Evolutionary conservation across 2,888 invertebrate genomes (phyloP).

Genomic region (Hemistola chrysoprasaria): DNA sequence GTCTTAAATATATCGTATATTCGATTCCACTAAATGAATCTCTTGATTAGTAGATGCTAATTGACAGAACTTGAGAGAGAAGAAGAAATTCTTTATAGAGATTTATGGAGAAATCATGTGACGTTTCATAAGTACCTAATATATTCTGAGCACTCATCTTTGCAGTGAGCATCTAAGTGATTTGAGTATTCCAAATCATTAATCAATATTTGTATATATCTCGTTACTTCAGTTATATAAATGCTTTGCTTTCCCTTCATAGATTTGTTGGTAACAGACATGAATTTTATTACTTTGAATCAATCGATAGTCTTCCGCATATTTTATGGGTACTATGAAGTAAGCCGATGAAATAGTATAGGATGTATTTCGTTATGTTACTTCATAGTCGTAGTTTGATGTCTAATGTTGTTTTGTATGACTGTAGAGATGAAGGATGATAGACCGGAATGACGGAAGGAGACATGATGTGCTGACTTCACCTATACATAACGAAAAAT

Average conservation of each 20-base stretch:
- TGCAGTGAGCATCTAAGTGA: slow-evolving; percentile 51
- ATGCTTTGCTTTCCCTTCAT: slow-evolving; percentile 59
- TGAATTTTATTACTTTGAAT: slow-evolving; percentile 28
- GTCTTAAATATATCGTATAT: slow-evolving; percentile 62
- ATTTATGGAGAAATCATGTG: slow-evolving; percentile 43
- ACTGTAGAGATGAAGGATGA: too few species aligned
- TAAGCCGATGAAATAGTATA: neutral
- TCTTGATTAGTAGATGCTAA: slow-evolving; percentile 71
- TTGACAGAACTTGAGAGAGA: slow-evolving; percentile 48
- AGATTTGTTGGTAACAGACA: slow-evolving; percentile 18
- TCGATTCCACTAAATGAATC: slow-evolving; percentile 62
- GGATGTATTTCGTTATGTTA: too few species aligned
- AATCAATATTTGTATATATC: slow-evolving; percentile 66
- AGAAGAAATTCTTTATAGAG: slow-evolving; percentile 59
- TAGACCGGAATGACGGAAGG: too few species aligned
- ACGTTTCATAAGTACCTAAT: slow-evolving; percentile 40
- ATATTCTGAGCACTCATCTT: slow-evolving; percentile 41
- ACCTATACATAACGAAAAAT: too few species aligned
- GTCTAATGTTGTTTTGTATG: too few species aligned
- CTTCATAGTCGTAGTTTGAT: too few species aligned
- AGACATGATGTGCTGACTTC: too few species aligned
- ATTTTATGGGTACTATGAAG: neutral
- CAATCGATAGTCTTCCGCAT: slow-evolving; percentile 11
- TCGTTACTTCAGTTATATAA: slow-evolving; percentile 58
- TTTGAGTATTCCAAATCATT: slow-evolving; percentile 51